Evolutionary conservation across 1,140 invertebrate species (phyloP).

Genomic region (Aphis gossypii): DNA sequence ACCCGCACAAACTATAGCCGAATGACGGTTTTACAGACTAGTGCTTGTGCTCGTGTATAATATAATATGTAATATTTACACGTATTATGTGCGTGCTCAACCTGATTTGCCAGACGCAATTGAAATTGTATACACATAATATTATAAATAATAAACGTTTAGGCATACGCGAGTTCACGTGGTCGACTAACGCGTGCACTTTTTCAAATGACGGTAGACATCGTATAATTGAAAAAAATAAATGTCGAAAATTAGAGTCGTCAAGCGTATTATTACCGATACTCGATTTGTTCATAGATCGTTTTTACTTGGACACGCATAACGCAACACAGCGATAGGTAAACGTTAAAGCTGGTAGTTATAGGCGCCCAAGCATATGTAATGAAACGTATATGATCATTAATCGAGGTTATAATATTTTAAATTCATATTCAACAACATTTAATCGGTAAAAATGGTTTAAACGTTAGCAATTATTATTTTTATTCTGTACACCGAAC

Average conservation of each 20-base stretch:
- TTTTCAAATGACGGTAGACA: not conserved
- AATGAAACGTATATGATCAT: not conserved
- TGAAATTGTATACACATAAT: not conserved
- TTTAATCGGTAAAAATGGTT: not conserved
- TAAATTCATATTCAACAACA: not conserved
- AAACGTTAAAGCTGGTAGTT: not conserved
- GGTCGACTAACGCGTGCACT: not conserved
- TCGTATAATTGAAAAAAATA: not conserved
- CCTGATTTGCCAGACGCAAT: not conserved
- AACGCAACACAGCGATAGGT: not conserved
- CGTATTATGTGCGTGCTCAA: not conserved
- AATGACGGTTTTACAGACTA: not conserved
- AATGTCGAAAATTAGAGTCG: not conserved
- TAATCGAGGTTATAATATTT: not conserved
- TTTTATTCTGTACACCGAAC: not conserved
- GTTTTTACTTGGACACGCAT: not conserved
- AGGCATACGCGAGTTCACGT: not conserved
- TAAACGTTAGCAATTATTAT: not conserved
- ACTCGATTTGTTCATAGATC: not conserved
- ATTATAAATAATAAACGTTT: not conserved
- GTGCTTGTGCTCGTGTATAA: not conserved
- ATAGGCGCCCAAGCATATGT: not conserved
- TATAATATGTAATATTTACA: not conserved
- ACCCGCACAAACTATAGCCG: not conserved
- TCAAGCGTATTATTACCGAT: not conserved